Conservation (phyloP, 1,140 invertebrate species). For the Melanaphis sacchari region DNA sequence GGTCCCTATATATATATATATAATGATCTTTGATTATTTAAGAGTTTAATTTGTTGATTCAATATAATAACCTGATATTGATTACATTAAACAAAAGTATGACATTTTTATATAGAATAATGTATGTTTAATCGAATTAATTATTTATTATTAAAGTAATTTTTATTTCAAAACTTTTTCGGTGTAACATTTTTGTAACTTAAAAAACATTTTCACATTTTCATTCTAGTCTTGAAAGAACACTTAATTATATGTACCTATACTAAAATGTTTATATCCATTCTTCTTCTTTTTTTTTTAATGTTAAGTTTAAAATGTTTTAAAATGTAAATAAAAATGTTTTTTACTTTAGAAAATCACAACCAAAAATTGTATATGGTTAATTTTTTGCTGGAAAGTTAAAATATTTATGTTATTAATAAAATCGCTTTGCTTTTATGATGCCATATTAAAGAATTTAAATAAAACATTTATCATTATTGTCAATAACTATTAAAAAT, state of each 20-base stretch:
- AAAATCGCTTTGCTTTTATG: too few relatives aligned
- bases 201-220: background rate
- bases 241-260: background rate
- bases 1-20: too few relatives aligned
- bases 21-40: background rate
- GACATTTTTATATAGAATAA: background rate
- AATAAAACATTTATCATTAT: too few relatives aligned
- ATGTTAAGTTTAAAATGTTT: background rate
- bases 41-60: background rate
- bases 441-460: background rate
- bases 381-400: background rate
- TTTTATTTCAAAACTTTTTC: background rate
- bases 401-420: background rate
- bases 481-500: background rate
- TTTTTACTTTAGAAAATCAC: background rate
- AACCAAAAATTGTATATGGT: background rate
- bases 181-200: background rate
- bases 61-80: background rate
- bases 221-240: background rate
- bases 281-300: background rate
- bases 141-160: background rate
- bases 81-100: background rate
- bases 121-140: background rate
- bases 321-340: background rate
- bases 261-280: background rate